Conservation (phyloP, 2,888 invertebrate species). For the Leistus spinibarbis region DNA sequence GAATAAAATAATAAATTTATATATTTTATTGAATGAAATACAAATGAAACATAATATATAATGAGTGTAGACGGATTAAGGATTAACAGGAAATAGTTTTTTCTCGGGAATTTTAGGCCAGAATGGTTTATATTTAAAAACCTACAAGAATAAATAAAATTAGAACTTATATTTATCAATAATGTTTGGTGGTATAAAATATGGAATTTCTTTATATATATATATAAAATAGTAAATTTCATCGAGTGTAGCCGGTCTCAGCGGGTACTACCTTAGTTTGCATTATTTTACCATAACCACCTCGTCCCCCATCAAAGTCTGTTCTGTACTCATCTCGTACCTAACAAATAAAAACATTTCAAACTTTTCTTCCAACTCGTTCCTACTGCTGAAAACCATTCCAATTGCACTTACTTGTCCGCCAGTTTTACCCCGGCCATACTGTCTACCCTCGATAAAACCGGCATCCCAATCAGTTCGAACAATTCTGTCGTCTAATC, state of each 20-base stretch:
- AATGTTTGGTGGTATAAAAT: background rate
- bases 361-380: too few species aligned
- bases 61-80: background rate
- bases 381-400: too few species aligned
- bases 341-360: too few species aligned
- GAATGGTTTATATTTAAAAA: background rate
- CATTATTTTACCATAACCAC: conserved; percentile 95
- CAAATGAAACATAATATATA: background rate
- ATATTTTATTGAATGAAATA: background rate
- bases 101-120: background rate
- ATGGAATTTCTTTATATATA: conserved; percentile 6
- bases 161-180: background rate
- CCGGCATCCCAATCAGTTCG: conserved; percentile 99
- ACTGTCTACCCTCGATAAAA: conserved; percentile 97
- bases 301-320: conserved; percentile 95
- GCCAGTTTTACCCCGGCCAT: conserved; percentile 96
- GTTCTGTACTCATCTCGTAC: conserved; percentile 97
- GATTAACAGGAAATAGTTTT: background rate
- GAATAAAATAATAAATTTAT: too few species aligned
- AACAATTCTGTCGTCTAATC: conserved; percentile 95
- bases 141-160: background rate
- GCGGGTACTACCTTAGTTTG: conserved; percentile 76
- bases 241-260: conserved; percentile 55
- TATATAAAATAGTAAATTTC: conserved; percentile 41
- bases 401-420: conserved; percentile 93